phyloP scores from a whole-genome alignment of 2,797 vertebrate species.

The Hypotaenidia philippensis region DNA sequence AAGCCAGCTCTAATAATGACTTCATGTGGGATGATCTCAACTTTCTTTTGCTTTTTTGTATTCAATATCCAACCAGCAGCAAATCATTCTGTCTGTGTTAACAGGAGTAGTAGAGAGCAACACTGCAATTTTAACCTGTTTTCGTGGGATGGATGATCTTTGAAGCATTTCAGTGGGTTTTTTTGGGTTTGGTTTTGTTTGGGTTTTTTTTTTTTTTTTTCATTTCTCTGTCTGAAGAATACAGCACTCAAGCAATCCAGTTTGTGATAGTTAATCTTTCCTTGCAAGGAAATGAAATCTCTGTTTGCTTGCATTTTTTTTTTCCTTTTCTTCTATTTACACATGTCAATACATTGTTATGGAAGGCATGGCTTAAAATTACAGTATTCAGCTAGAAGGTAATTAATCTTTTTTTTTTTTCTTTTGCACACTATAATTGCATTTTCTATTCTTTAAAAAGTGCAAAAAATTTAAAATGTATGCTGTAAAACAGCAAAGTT shows the following conservation, averaged over 20 bases:
- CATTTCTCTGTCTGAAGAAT: constrained; percentile 51
- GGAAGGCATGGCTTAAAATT: constrained; percentile 78
- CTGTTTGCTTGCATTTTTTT: constrained; percentile 53
- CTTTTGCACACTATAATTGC: constrained; percentile 76
- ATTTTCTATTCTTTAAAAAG: constrained; percentile 76
- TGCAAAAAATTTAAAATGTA: constrained; percentile 65
- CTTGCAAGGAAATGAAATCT: constrained; percentile 55
- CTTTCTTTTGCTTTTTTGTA: constrained; percentile 62
- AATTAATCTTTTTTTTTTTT: constrained; percentile 65
- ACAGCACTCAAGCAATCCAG: constrained; percentile 42
- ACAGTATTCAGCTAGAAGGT: constrained; percentile 73
- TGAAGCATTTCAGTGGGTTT: constrained; percentile 56
- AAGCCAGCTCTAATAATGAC: constrained; percentile 79
- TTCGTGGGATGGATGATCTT: constrained; percentile 14
- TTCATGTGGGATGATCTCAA: constrained; percentile 63
- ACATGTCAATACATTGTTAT: constrained; percentile 74
- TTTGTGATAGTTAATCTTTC: constrained; percentile 38
- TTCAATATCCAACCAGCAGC: constrained; percentile 56
- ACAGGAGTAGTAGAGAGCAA: constrained; percentile 1
- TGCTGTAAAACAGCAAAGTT: constrained; percentile 78
- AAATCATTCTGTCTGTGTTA: constrained; percentile 38
- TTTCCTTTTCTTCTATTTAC: constrained; percentile 67
- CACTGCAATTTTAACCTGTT: constrained; percentile 44
- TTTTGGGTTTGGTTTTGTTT: not conserved
- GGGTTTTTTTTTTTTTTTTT: not conserved